Base-by-base conservation (phyloP, 2,888 invertebrate genomes). In the Spisula solida region DNA sequence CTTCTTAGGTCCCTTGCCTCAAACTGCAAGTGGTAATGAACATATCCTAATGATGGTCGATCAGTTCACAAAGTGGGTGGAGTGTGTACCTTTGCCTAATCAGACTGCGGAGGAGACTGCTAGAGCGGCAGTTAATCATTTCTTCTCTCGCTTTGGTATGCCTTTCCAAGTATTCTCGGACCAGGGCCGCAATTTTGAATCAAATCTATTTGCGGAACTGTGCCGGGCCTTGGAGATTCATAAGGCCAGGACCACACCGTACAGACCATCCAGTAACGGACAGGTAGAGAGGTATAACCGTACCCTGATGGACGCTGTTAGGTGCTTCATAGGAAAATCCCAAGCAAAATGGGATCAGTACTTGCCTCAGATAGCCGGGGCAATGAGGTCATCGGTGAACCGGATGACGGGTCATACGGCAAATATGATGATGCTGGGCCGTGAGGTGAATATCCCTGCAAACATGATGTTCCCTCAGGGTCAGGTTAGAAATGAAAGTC, bases 251-350 rank as follows among this genome's bases (percentile, higher is more conserved):
- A 83, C 83, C 16, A 83, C 83, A 0, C 47, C 83, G 2, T 83
- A 83, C 34, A 18, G 83, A 0, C 70, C 83, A 2, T 83, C 83
- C 12, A 12, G n/a, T 18, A 83, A 83, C 66, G 83, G 83, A 0
- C 83, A 83, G 34, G 83, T 75, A 6, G 85, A 88, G 12, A 29
- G 82, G 16, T 82, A 41, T 41, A 88, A 81, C 41, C 70, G 86
- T 18, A 87, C 83, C 1, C 34, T 88, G 1, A 88, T 86, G 87
- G 88, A 89, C 60, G 91, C 86, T 14, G 80, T 90, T 0, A 16
- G 90, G 4, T 90, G 90, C 75, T 90, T 82, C 34, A 51, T 89
- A 0, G 79, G 56, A 1, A 56, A 20, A 4, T 20, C 18, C 0
- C 56, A 56, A 20, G 4, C 5, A 0, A 6, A 14, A 1, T 56